Conservation (phyloP, 2,888 invertebrate genomes). For the Trichogramma evanescens region DNA sequence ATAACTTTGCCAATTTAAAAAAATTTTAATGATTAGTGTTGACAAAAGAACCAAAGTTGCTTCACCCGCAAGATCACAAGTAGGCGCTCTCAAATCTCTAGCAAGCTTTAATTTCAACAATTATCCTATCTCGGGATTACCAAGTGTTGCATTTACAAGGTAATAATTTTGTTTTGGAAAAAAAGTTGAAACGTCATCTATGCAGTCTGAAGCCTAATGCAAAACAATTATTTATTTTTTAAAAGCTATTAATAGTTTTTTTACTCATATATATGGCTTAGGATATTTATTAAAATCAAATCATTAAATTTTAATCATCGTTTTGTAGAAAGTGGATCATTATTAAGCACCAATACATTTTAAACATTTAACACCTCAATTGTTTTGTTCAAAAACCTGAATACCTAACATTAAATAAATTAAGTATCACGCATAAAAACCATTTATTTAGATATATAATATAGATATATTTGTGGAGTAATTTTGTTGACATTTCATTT, state of each 20-base stretch:
- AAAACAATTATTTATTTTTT: too few species aligned
- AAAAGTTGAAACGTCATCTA: not conserved
- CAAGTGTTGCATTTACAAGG: slow-evolving; percentile 37
- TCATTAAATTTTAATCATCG: too few species aligned
- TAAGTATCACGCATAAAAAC: not conserved
- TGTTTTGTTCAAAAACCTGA: slow-evolving; percentile 23
- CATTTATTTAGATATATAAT: not conserved
- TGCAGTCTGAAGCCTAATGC: too few species aligned
- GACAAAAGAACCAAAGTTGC: slow-evolving; percentile 53
- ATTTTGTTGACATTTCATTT: not conserved
- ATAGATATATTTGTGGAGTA: not conserved
- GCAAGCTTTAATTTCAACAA: slow-evolving; percentile 53
- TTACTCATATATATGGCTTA: too few species aligned
- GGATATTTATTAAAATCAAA: too few species aligned
- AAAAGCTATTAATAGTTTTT: too few species aligned
- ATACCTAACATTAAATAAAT: too few species aligned
- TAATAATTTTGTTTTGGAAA: slow-evolving; percentile 24
- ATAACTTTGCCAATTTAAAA: slow-evolving; percentile 22
- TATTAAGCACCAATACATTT: too few species aligned
- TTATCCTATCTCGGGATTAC: slow-evolving; percentile 38
- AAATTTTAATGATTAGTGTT: slow-evolving; percentile 39
- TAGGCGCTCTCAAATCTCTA: slow-evolving; percentile 52
- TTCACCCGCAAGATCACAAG: slow-evolving; percentile 54
- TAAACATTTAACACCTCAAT: not conserved
- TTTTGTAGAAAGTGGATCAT: too few species aligned